phyloP scores from a whole-genome alignment of 2,888 invertebrate species.

The Belgica antarctica region DNA sequence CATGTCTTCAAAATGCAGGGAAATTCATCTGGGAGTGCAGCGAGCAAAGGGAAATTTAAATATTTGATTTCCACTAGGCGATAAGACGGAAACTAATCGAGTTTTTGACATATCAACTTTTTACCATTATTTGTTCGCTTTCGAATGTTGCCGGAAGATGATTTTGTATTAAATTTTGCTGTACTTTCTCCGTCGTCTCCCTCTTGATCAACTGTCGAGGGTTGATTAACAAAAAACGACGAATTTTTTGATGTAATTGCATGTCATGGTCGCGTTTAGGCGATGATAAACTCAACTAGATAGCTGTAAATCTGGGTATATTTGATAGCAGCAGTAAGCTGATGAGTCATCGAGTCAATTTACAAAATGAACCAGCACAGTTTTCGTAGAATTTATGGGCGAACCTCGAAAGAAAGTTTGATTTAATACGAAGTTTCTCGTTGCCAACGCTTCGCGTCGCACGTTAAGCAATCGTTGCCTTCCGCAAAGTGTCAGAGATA shows the following conservation, averaged over 20 bases:
- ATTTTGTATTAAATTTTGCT: background rate
- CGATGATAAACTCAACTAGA: conserved; percentile 6
- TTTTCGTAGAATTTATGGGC: no score
- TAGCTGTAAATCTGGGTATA: conserved; percentile 1
- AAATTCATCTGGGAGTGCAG: background rate
- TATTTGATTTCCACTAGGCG: no score
- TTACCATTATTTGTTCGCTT: no score
- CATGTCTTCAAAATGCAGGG: background rate
- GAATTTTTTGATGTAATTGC: background rate
- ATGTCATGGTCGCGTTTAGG: conserved; percentile 15
- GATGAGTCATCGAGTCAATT: conserved; percentile 15
- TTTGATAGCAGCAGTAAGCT: background rate
- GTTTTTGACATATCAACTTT: conserved; percentile 7
- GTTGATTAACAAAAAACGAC: background rate
- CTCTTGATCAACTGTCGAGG: background rate
- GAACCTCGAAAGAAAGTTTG: background rate
- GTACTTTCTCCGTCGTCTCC: background rate
- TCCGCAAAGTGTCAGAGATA: background rate
- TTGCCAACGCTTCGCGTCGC: background rate
- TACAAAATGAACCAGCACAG: background rate
- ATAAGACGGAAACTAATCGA: background rate
- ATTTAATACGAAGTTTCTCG: no score
- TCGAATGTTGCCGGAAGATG: conserved; percentile 15
- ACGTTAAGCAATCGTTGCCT: background rate
- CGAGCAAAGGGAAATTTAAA: no score